These are phyloP conservation scores for Phylloscopus collybita DNA, from an alignment of 2,797 vertebrate genomes.

Conservation along the genomic window DNA sequence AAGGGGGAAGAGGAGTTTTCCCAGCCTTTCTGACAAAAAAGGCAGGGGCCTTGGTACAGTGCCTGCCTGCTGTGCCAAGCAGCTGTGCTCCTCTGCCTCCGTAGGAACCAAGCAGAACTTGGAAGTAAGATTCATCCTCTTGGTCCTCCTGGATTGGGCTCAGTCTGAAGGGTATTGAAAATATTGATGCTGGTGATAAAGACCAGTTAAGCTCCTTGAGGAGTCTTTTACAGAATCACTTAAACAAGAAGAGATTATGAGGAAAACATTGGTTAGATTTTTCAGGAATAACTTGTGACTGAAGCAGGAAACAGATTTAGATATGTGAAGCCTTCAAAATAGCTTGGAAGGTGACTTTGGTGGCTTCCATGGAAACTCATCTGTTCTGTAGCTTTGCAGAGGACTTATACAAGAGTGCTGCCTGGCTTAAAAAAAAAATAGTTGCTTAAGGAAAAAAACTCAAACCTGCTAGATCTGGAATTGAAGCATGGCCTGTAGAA, in stretches of 20 bases:
- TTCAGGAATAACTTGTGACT: not conserved
- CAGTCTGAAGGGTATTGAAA: not conserved
- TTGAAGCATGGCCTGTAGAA: not conserved
- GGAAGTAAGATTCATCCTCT: not conserved
- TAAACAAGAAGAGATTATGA: not conserved
- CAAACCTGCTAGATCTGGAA: not conserved
- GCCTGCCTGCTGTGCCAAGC: not conserved
- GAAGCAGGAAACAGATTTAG: slow-evolving; percentile 35
- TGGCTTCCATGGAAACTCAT: slow-evolving; percentile 58
- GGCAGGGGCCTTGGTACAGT: accelerated
- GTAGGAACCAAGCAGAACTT: not conserved
- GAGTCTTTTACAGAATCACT: not conserved
- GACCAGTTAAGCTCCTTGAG: not conserved
- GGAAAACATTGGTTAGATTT: not conserved
- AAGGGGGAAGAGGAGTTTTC: not conserved
- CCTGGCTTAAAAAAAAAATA: not conserved
- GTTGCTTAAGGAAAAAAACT: not conserved
- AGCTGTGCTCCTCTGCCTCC: not conserved
- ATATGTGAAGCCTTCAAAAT: not conserved
- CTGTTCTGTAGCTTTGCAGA: not conserved
- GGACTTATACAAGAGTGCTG: not conserved
- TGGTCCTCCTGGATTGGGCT: not conserved
- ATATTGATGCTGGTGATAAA: not conserved
- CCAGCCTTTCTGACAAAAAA: not conserved
- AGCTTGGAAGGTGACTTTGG: slow-evolving; percentile 9